Conservation (phyloP, 2,113 vertebrate species). For the Muntiacus reevesi region DNA sequence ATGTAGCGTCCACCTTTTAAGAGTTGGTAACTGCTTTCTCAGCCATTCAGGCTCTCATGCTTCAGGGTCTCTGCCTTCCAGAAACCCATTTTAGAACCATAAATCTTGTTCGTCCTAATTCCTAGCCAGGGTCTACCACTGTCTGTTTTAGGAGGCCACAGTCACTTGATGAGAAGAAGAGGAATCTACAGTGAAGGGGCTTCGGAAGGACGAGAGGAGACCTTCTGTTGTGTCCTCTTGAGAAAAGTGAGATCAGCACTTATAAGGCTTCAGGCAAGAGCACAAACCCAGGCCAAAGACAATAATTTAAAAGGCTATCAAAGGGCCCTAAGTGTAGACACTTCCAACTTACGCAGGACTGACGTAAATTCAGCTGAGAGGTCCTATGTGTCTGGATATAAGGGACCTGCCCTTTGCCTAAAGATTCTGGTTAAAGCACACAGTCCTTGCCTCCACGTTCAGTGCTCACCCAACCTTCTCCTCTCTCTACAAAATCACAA, state of each 20-base stretch:
- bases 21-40: neutral
- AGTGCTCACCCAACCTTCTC: neutral
- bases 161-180: neutral
- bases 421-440: neutral
- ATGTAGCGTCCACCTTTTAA: neutral
- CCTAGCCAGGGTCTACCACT: neutral
- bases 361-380: neutral
- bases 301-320: neutral
- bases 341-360: neutral
- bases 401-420: neutral
- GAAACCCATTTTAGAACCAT: neutral
- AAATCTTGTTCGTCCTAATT: neutral
- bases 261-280: neutral
- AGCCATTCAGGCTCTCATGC: neutral
- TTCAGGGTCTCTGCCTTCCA: neutral
- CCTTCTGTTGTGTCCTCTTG: neutral
- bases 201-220: neutral
- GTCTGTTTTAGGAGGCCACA: neutral
- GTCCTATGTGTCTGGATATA: neutral
- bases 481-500: neutral
- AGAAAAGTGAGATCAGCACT: neutral
- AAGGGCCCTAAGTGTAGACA: neutral
- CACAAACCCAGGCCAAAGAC: neutral
- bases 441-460: neutral
- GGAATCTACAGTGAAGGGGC: neutral